Conservation (phyloP, 2,797 vertebrate species). For the Cygnus olor region DNA sequence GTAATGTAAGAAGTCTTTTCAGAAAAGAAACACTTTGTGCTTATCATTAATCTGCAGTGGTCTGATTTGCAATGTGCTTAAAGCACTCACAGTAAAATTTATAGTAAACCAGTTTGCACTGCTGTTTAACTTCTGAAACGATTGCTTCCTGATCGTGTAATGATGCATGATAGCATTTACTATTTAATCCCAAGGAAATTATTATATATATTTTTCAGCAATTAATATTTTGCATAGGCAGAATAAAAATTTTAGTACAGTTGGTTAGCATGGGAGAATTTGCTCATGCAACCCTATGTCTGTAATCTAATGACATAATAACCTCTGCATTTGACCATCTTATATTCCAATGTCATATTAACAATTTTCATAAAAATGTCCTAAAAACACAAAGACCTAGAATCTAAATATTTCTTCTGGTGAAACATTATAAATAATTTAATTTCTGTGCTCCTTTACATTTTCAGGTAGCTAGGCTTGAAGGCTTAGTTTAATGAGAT, state of each 20-base stretch:
- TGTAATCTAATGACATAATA: background rate
- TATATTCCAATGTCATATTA: background rate
- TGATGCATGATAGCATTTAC: background rate
- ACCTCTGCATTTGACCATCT: background rate
- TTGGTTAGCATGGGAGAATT: background rate
- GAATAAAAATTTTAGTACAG: background rate
- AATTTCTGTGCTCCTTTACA: background rate
- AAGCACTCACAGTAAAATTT: background rate
- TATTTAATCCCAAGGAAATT: background rate
- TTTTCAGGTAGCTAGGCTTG: background rate
- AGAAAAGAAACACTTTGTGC: background rate
- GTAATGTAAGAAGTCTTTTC: background rate
- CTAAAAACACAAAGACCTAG: background rate
- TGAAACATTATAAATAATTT: background rate
- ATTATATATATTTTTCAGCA: background rate
- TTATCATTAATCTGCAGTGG: background rate
- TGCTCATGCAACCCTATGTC: background rate
- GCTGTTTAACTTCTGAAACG: background rate
- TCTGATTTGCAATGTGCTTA: background rate
- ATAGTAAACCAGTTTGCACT: background rate
- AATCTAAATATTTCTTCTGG: background rate
- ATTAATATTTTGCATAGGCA: background rate
- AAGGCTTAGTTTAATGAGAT: conserved; percentile 5
- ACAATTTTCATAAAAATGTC: background rate
- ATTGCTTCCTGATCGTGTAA: background rate